phyloP scores from a whole-genome alignment of 2,797 vertebrate species.

The Valencia hispanica region DNA sequence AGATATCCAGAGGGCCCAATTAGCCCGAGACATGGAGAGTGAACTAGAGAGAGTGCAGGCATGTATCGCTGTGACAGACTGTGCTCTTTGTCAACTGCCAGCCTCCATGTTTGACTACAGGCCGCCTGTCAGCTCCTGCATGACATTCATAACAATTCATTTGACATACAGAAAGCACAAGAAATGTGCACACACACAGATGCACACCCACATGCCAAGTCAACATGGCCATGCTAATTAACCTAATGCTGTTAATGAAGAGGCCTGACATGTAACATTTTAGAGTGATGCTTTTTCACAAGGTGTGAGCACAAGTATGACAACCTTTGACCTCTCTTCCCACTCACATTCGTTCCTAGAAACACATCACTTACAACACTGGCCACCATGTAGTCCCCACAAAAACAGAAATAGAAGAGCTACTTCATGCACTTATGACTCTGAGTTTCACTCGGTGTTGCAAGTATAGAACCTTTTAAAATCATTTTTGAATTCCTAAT shows the following conservation, averaged over 20 bases:
- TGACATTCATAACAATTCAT: conserved; percentile 59
- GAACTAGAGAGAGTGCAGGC: conserved; percentile 27
- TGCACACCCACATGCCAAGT: conserved; percentile 8
- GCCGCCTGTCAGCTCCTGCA: conserved; percentile 59
- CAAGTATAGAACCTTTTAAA: neutral
- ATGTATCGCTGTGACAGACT: conserved; percentile 52
- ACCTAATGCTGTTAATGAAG: conserved; percentile 66
- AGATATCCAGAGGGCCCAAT: conserved; percentile 76
- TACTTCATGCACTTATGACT: neutral
- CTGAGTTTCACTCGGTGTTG: neutral
- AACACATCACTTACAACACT: neutral
- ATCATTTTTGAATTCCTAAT: neutral
- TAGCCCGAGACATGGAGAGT: conserved; percentile 54
- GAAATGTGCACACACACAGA: conserved; percentile 9
- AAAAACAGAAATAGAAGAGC: conserved; percentile 15
- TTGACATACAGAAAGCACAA: conserved; percentile 40
- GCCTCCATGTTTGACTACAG: conserved; percentile 67
- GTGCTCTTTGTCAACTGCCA: conserved; percentile 71
- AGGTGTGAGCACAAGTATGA: conserved; percentile 52
- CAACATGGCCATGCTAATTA: conserved; percentile 66
- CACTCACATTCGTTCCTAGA: conserved; percentile 18
- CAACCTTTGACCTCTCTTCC: conserved; percentile 45
- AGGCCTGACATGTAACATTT: conserved; percentile 52
- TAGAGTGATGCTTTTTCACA: conserved; percentile 51
- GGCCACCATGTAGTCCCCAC: neutral